Conservation (phyloP, 2,797 vertebrate genomes). For the Aselliscus stoliczkanus region DNA sequence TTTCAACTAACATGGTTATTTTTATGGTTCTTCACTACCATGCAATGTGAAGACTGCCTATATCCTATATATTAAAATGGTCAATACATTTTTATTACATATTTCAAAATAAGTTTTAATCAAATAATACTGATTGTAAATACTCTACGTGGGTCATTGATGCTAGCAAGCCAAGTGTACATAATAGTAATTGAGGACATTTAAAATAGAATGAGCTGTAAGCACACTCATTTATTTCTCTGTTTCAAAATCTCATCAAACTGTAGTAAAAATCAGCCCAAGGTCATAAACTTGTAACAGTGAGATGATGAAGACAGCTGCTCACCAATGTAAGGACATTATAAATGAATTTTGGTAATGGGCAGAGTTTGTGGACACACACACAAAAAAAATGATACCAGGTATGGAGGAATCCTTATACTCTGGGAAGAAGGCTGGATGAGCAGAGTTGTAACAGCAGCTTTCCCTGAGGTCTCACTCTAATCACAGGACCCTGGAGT, state of each 20-base stretch:
- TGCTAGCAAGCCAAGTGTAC: neutral
- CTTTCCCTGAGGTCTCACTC: neutral
- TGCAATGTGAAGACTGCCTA: neutral
- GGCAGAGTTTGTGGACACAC: neutral
- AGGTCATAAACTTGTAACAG: neutral
- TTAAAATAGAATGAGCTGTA: neutral
- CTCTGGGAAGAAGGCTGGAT: too few species aligned
- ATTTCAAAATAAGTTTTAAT: neutral
- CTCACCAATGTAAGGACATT: too few species aligned
- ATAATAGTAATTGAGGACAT: neutral
- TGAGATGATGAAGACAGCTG: neutral
- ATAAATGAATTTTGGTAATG: neutral
- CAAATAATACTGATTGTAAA: neutral
- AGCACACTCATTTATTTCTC: neutral
- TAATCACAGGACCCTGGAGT: neutral
- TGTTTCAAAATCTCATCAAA: neutral
- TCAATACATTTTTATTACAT: neutral
- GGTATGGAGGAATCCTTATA: neutral
- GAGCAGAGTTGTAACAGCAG: neutral
- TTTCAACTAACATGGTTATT: neutral
- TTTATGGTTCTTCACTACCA: neutral
- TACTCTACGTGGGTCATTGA: neutral
- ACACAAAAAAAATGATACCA: neutral
- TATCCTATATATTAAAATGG: neutral
- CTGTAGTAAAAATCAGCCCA: neutral